Evolutionary conservation across 1,140 invertebrate species (phyloP).

Genomic region (Drosophila dunni): DNA sequence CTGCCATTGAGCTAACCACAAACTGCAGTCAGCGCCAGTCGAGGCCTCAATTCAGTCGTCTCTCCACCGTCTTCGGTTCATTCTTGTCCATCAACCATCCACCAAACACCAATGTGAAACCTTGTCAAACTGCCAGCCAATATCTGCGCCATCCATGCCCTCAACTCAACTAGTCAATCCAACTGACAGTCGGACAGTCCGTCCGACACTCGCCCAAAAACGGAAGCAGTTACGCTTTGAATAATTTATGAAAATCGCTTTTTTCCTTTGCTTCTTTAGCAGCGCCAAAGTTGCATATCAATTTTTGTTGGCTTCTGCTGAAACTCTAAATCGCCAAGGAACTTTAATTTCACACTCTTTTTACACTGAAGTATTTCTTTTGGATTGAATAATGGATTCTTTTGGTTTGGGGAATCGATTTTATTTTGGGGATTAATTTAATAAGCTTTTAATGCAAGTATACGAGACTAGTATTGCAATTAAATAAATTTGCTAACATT

Average conservation of each 20-base stretch:
- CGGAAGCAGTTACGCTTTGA: conserved; percentile 80
- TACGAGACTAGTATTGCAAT: too few relatives aligned
- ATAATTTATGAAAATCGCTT: conserved; percentile 76
- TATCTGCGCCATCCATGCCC: conserved; percentile 16
- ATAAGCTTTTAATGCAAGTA: too few relatives aligned
- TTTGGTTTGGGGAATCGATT: background rate
- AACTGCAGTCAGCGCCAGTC: conserved; percentile 60
- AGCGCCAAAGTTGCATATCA: conserved; percentile 73
- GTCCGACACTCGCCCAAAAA: conserved; percentile 61
- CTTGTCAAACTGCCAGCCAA: conserved; percentile 62
- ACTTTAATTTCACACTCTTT: conserved; percentile 51
- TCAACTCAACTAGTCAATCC: conserved; percentile 25
- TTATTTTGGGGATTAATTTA: too few relatives aligned
- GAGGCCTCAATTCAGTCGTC: conserved; percentile 40
- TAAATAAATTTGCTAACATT: too few relatives aligned
- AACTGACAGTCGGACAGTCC: conserved; percentile 33
- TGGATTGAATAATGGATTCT: background rate
- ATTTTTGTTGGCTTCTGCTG: conserved; percentile 35
- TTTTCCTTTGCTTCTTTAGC: conserved; percentile 14
- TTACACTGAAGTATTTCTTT: conserved; percentile 2
- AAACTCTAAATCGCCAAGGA: conserved; percentile 16
- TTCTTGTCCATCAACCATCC: too few relatives aligned
- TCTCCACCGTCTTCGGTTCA: too few relatives aligned
- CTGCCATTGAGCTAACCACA: conserved; percentile 50
- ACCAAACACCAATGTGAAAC: conserved; percentile 20